A percentile compares a stretch with the other conserved stretches of the same genome.
phyloP scores from a whole-genome alignment of 2,113 vertebrate genomes.

The Phaethornis superciliosus region DNA sequence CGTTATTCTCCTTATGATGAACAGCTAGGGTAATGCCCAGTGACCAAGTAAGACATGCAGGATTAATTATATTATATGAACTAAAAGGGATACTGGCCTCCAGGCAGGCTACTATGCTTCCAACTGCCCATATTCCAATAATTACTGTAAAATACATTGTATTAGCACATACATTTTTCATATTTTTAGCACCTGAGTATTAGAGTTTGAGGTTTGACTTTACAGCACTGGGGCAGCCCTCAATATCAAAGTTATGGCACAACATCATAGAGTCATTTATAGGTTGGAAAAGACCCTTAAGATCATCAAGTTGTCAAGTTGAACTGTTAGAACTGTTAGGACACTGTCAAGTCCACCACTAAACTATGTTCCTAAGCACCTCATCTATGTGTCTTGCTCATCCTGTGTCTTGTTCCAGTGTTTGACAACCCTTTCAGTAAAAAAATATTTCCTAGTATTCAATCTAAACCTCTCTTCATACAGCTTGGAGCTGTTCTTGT shows the following conservation, averaged over 20 bases:
- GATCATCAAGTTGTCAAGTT: not conserved
- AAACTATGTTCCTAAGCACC: not conserved
- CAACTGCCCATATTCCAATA: not conserved
- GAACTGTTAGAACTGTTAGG: accelerated
- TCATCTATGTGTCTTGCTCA: not conserved
- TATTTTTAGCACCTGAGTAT: not conserved
- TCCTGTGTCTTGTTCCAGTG: not conserved
- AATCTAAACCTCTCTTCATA: not conserved
- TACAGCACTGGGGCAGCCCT: not conserved
- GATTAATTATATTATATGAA: not conserved
- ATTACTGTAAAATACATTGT: not conserved
- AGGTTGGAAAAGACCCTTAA: not conserved
- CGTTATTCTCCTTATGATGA: not conserved
- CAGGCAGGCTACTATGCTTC: not conserved
- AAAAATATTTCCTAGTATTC: not conserved
- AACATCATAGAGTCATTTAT: not conserved
- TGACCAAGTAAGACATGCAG: not conserved
- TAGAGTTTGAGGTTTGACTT: not conserved
- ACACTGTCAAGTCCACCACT: not conserved
- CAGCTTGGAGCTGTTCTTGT: not conserved
- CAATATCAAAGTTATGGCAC: not conserved
- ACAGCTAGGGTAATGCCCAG: not conserved
- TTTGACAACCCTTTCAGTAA: not conserved
- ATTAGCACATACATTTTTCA: not conserved
- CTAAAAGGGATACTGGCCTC: not conserved